These are phyloP conservation scores for Bryconaethiops microstoma DNA, from an alignment of 2,797 vertebrate genomes.

Conservation along the genomic window DNA sequence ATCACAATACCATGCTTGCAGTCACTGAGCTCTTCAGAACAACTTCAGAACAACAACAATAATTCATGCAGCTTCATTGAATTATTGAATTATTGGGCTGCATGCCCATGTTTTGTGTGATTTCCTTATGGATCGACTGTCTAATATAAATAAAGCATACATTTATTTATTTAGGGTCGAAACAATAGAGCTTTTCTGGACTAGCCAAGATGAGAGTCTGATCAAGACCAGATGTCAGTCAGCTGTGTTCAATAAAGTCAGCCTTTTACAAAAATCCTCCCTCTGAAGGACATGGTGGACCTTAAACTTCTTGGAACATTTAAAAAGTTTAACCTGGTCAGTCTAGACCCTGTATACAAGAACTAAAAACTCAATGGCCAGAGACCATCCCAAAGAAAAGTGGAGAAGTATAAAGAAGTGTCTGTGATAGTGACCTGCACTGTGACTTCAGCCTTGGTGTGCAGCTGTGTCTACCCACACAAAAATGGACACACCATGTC, in stretches of 20 bases:
- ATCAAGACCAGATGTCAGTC: neutral
- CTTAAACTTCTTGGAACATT: conserved; percentile 10
- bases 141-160: too few species aligned
- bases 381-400: neutral
- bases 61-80: too few species aligned
- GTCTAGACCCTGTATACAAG: conserved; percentile 19
- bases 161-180: too few species aligned
- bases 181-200: too few species aligned
- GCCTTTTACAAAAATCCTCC: neutral
- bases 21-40: too few species aligned
- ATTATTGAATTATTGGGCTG: too few species aligned
- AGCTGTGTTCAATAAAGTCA: neutral
- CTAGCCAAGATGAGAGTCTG: neutral
- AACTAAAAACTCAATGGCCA: neutral
- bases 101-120: too few species aligned
- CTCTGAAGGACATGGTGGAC: neutral
- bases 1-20: too few species aligned
- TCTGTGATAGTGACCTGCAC: neutral
- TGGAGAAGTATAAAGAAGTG: neutral
- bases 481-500: neutral
- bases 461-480: neutral
- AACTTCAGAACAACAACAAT: too few species aligned
- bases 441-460: neutral
- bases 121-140: too few species aligned
- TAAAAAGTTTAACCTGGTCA: neutral